A percentile compares a stretch with the other conserved stretches of the same genome.
phyloP scores from a whole-genome alignment of 2,797 vertebrate species.

The Rousettus madagascariensis region DNA sequence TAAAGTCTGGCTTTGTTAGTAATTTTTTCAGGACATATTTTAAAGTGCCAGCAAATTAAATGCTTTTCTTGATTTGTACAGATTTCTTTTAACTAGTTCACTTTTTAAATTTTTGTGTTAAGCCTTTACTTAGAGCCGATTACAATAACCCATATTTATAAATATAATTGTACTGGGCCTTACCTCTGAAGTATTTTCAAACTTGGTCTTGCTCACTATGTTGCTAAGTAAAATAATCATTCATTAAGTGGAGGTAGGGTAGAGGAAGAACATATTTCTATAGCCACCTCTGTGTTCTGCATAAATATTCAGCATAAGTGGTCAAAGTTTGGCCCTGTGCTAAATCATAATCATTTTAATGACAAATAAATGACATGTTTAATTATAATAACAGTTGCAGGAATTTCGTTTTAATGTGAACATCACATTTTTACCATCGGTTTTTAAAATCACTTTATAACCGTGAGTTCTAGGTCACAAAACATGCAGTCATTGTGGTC shows the following conservation, averaged over 20 bases:
- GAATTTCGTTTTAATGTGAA: conserved; percentile 74
- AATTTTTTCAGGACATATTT: not conserved
- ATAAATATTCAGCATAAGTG: not conserved
- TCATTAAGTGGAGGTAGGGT: not conserved
- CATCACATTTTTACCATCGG: conserved; percentile 72
- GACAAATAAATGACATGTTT: conserved; percentile 66
- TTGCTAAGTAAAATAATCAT: conserved; percentile 56
- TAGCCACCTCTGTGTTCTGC: conserved; percentile 12
- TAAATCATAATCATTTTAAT: conserved; percentile 45
- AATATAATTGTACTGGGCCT: not conserved
- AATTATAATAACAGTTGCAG: conserved; percentile 70
- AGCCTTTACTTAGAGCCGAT: not conserved
- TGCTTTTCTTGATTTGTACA: not conserved
- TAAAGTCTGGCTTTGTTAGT: not conserved
- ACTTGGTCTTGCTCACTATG: not conserved
- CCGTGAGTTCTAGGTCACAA: conserved; percentile 74
- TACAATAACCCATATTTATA: not conserved
- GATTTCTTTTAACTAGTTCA: not conserved
- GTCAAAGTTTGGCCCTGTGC: not conserved
- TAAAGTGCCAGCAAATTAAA: not conserved
- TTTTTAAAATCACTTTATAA: conserved; percentile 56
- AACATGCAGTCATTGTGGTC: conserved; percentile 52
- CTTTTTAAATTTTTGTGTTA: conserved; percentile 24
- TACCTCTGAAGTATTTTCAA: conserved; percentile 14
- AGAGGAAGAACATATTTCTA: conserved; percentile 11